Evolutionary conservation across 2,113 vertebrate species (phyloP).

Genomic region (Burhinus bistriatus): DNA sequence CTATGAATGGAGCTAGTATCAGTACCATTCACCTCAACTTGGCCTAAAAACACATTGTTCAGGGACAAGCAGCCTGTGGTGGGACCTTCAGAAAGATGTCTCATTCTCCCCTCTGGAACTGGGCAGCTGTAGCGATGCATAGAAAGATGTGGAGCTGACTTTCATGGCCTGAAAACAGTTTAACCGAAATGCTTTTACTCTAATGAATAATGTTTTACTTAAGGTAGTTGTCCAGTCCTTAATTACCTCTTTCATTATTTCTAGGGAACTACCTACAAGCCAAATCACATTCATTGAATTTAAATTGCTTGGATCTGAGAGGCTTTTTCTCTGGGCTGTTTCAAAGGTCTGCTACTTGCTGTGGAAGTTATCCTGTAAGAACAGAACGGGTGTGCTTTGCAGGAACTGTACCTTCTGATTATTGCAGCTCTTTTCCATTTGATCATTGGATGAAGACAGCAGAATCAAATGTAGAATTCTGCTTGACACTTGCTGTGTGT

Average conservation of each 20-base stretch:
- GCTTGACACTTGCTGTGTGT: background rate
- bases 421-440: background rate
- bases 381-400: background rate
- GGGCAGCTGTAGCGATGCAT: background rate
- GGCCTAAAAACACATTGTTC: no score
- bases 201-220: slow-evolving; percentile 14
- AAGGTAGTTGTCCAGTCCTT: slow-evolving; percentile 25
- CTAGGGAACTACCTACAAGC: slow-evolving; percentile 5
- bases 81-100: background rate
- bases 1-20: no score
- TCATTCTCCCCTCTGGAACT: background rate
- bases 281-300: slow-evolving; percentile 25
- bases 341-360: background rate
- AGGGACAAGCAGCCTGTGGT: background rate
- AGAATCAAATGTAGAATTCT: background rate
- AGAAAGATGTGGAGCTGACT: background rate
- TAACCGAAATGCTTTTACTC: background rate
- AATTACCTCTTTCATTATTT: slow-evolving; percentile 54
- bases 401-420: background rate
- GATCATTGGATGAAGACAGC: background rate
- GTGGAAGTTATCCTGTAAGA: background rate
- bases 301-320: slow-evolving; percentile 16
- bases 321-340: background rate
- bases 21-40: no score
- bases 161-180: background rate